Evolutionary conservation across 2,888 invertebrate genomes (phyloP).

Genomic region (Cheilosia pagana): DNA sequence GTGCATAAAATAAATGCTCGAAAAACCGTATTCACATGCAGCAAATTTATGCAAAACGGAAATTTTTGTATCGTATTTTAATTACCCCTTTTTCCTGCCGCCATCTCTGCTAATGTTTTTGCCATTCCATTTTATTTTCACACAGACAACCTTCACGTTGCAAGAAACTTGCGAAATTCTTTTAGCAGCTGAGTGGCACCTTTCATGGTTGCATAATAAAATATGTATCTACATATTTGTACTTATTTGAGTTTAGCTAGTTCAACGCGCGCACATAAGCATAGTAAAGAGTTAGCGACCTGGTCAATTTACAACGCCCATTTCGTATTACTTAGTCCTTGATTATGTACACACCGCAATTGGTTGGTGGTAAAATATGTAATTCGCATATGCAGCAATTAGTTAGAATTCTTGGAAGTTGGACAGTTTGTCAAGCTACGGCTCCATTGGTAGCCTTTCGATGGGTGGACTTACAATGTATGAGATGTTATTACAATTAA

Average conservation of each 20-base stretch:
- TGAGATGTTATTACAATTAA: too few relatives aligned
- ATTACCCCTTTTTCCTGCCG: constrained; percentile 39
- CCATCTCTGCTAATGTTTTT: constrained; percentile 30
- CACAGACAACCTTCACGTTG: constrained; percentile 51
- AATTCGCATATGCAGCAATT: background rate
- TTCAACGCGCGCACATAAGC: background rate
- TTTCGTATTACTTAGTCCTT: constrained; percentile 42
- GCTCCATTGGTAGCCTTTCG: background rate
- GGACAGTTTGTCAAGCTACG: background rate
- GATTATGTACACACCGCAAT: constrained; percentile 8
- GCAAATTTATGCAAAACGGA: constrained; percentile 68
- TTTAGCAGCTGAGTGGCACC: constrained; percentile 31
- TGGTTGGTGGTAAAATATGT: background rate
- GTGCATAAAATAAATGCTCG: constrained; percentile 16
- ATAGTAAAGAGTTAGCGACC: constrained; percentile 8
- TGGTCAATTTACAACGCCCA: constrained; percentile 12
- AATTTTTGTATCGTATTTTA: constrained; percentile 54
- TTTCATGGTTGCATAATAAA: constrained; percentile 16
- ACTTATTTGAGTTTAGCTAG: constrained; percentile 26
- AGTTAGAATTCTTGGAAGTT: constrained; percentile 31
- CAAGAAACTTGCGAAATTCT: constrained; percentile 51
- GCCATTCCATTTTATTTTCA: constrained; percentile 46
- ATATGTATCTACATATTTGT: constrained; percentile 23
- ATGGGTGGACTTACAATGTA: too few relatives aligned
- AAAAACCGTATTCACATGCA: constrained; percentile 53